phyloP scores from a whole-genome alignment of 1,140 invertebrate genomes.

The Telenomus remus region DNA sequence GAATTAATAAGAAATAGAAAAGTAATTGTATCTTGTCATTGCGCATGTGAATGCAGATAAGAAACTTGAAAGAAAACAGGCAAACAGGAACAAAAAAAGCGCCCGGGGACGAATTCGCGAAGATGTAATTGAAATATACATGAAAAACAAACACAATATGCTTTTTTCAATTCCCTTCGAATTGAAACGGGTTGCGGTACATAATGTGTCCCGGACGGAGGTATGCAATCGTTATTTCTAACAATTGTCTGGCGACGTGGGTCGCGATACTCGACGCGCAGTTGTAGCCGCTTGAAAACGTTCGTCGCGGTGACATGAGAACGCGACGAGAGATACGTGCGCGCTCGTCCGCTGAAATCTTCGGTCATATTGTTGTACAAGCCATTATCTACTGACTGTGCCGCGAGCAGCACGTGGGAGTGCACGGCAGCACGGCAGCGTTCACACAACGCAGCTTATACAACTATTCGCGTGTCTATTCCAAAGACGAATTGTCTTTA shows the following conservation, averaged over 20 bases:
- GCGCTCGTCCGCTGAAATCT: conserved; percentile 41
- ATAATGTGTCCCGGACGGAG: conserved; percentile 25
- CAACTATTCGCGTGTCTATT: conserved; percentile 39
- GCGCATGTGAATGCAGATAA: conserved; percentile 4
- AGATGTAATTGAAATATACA: conserved; percentile 46
- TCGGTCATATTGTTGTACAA: conserved; percentile 52
- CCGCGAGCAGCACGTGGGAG: conserved; percentile 27
- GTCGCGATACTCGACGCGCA: conserved; percentile 33
- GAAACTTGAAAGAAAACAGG: conserved; percentile 5
- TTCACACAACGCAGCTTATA: conserved; percentile 29
- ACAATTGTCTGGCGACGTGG: conserved; percentile 49
- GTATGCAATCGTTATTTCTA: conserved; percentile 46
- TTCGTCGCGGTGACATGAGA: conserved; percentile 39
- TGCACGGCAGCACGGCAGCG: conserved; percentile 45
- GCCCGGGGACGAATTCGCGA: conserved; percentile 22
- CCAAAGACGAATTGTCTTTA: conserved; percentile 50
- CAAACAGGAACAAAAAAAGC: conserved; percentile 6
- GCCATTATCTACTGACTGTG: conserved; percentile 37
- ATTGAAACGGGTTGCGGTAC: conserved; percentile 29
- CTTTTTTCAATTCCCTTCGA: conserved; percentile 39
- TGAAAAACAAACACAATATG: conserved; percentile 44
- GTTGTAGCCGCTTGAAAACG: conserved; percentile 21
- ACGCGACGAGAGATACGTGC: conserved; percentile 34
- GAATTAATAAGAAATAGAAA: conserved; percentile 1
- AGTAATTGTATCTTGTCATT: conserved; percentile 8